A percentile compares a stretch with the other conserved stretches of the same genome.
Conservation (phyloP, 2,888 invertebrate species). For the Tetragonisca angustula region DNA sequence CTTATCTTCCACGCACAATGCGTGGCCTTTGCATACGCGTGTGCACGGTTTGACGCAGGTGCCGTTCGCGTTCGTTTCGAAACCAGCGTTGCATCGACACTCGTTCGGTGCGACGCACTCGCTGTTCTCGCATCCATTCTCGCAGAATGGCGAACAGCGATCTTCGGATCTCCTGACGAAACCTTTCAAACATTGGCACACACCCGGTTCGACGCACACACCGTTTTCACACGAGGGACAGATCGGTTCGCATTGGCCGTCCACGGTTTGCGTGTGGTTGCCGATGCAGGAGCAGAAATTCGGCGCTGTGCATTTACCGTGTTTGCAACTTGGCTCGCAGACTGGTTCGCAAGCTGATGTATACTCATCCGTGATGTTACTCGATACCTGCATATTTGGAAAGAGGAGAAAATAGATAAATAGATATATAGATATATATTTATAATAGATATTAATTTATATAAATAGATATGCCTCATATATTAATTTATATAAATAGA, state of each 20-base stretch:
- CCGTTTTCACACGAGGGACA: constrained; percentile 84
- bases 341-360: constrained; percentile 57
- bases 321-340: constrained; percentile 74
- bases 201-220: constrained; percentile 83
- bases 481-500: no score
- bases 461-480: no score
- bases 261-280: constrained; percentile 40
- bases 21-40: constrained; percentile 67
- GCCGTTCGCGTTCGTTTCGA: constrained; percentile 65
- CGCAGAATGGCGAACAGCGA: constrained; percentile 86
- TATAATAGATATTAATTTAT: no score
- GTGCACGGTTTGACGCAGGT: constrained; percentile 79
- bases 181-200: constrained; percentile 82
- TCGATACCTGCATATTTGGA: not conserved
- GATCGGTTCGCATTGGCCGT: constrained; percentile 69
- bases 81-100: constrained; percentile 83
- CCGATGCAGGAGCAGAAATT: constrained; percentile 50
- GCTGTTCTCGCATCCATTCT: constrained; percentile 85
- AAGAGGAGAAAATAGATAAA: not conserved
- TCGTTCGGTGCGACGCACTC: constrained; percentile 84
- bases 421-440: no score
- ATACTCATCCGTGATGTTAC: constrained; percentile 30
- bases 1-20: constrained; percentile 73
- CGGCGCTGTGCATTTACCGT: constrained; percentile 76
- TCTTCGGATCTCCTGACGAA: constrained; percentile 76